These are phyloP conservation scores for Zoroaster sp. DNA, from an alignment of 53 echinoderm and acorn worm species.

Conservation along the genomic window DNA sequence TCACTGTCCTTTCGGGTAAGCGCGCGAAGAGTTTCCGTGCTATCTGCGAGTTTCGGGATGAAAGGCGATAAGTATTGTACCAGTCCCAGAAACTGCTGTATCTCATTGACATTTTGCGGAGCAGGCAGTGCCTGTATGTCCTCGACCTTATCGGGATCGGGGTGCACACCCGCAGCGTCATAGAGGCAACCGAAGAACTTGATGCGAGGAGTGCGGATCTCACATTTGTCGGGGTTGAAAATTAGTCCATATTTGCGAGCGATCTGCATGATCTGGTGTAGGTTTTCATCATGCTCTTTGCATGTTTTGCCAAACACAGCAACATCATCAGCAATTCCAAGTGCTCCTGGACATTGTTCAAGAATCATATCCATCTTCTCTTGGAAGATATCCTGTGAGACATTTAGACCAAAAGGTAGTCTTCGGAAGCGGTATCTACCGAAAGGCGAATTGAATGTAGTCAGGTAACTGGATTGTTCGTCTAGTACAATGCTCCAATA, in stretches of 20 bases:
- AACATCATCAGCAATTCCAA: too few relatives aligned
- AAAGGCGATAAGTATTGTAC: conserved; percentile 50
- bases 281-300: too few relatives aligned
- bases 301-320: too few relatives aligned
- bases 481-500: conserved; percentile 68
- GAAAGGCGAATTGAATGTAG: too few relatives aligned
- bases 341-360: too few relatives aligned
- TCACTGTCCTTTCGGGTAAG: not conserved
- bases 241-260: conserved; percentile 27
- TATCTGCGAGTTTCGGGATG: conserved; percentile 3
- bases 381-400: too few relatives aligned
- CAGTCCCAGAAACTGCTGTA: conserved; percentile 56
- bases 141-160: conserved; percentile 50
- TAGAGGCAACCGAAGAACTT: conserved; percentile 43
- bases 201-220: too few relatives aligned
- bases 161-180: conserved; percentile 39
- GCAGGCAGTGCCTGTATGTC: conserved; percentile 30
- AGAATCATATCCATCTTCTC: too few relatives aligned
- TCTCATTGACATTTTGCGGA: conserved; percentile 24
- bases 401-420: too few relatives aligned
- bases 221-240: too few relatives aligned
- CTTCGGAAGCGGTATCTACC: too few relatives aligned
- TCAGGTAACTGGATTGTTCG: conserved; percentile 8
- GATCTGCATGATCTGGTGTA: not conserved
- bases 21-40: conserved; percentile 11